A percentile compares a stretch with the other conserved stretches of the same genome.
phyloP scores from a whole-genome alignment of 2,113 vertebrate species.

The Anoura caudifer region DNA sequence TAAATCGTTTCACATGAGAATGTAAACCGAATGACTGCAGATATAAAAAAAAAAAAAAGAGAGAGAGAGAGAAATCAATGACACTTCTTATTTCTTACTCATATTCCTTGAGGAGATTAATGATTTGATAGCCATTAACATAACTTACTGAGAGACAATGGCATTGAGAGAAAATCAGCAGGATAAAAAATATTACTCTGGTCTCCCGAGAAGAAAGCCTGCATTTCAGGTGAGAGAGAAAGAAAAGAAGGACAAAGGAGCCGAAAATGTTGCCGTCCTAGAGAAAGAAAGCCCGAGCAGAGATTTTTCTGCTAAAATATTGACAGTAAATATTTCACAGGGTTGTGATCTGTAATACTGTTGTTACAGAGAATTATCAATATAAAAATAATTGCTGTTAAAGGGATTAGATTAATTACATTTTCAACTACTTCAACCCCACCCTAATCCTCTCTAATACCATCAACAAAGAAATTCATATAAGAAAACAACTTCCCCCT shows the following conservation, averaged over 20 bases:
- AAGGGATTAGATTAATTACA: slow-evolving; percentile 76
- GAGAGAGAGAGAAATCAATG: slow-evolving; percentile 70
- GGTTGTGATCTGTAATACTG: slow-evolving; percentile 53
- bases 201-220: neutral
- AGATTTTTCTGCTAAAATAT: slow-evolving; percentile 52
- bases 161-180: slow-evolving; percentile 52
- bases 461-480: slow-evolving; percentile 64
- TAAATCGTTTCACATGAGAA: slow-evolving; percentile 69
- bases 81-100: slow-evolving; percentile 76
- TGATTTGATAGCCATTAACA: slow-evolving; percentile 77
- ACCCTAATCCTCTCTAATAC: slow-evolving; percentile 75
- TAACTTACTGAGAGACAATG: slow-evolving; percentile 59
- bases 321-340: slow-evolving; percentile 61
- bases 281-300: slow-evolving; percentile 46
- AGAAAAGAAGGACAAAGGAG: neutral
- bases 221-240: slow-evolving; percentile 10
- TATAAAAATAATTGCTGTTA: slow-evolving; percentile 76
- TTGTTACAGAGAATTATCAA: slow-evolving; percentile 50
- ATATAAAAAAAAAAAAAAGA: slow-evolving; percentile 60
- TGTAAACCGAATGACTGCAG: slow-evolving; percentile 69
- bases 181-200: neutral
- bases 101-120: slow-evolving; percentile 76
- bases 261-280: slow-evolving; percentile 11
- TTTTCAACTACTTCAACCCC: slow-evolving; percentile 70
- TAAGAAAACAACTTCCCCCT: slow-evolving; percentile 61